phyloP scores from a whole-genome alignment of 2,113 vertebrate species.

The Pseudonaja textilis region DNA sequence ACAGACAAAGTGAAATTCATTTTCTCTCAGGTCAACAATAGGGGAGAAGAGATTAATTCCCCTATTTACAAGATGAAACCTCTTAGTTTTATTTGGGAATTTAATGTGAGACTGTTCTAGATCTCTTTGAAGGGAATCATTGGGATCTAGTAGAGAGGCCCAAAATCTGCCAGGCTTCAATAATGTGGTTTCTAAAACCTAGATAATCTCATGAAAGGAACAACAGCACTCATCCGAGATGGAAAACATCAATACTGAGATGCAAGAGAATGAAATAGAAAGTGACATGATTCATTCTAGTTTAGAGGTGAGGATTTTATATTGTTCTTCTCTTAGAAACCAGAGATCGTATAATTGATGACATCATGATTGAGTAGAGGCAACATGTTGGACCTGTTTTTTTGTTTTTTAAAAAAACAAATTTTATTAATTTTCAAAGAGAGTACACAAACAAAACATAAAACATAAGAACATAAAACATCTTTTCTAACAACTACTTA shows the following conservation, averaged over 20 bases:
- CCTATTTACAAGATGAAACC: not conserved
- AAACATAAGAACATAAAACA: too few species aligned
- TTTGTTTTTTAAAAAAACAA: too few species aligned
- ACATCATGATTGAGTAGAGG: not conserved
- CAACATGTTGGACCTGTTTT: not conserved
- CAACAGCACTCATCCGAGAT: not conserved
- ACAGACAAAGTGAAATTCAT: accelerated
- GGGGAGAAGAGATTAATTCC: not conserved
- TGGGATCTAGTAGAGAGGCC: not conserved
- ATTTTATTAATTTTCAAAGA: too few species aligned
- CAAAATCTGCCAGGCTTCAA: not conserved
- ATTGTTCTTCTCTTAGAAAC: not conserved
- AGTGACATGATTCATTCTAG: not conserved
- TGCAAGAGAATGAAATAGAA: not conserved
- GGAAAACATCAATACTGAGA: not conserved
- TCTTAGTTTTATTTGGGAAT: not conserved
- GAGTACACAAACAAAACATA: too few species aligned
- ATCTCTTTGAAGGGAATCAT: not conserved
- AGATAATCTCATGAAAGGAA: not conserved
- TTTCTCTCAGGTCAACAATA: not conserved
- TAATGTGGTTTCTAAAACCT: not conserved
- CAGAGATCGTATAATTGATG: not conserved
- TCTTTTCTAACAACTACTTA: too few species aligned
- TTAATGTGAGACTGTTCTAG: not conserved
- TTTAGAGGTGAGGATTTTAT: not conserved